Evolutionary conservation across 2,888 invertebrate species (phyloP).

Genomic region (Stenoptilia bipunctidactyla): DNA sequence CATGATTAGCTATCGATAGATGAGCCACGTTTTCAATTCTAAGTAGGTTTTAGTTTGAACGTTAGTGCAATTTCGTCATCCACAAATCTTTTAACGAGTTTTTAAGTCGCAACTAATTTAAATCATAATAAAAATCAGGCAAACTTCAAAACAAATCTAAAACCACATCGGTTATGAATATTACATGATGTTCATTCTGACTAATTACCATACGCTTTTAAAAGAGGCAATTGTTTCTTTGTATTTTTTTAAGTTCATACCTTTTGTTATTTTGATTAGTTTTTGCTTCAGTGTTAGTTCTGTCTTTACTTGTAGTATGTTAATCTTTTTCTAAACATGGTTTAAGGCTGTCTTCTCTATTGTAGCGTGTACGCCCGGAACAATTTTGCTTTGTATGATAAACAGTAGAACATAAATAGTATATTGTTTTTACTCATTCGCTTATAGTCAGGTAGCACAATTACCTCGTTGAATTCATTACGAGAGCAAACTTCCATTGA

Average conservation of each 20-base stretch:
- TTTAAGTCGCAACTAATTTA: not conserved
- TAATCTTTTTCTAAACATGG: constrained; percentile 39
- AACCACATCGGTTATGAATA: constrained; percentile 26
- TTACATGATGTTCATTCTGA: constrained; percentile 23
- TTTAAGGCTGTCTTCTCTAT: constrained; percentile 41
- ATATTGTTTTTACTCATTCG: constrained; percentile 60
- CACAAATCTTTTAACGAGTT: no score
- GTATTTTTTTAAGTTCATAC: constrained; percentile 26
- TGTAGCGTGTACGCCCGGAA: constrained; percentile 45
- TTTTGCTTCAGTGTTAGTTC: constrained; percentile 39
- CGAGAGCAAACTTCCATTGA: constrained; percentile 30
- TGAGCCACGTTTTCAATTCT: not conserved
- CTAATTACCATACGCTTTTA: constrained; percentile 42
- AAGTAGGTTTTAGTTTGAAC: not conserved
- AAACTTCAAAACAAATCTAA: constrained; percentile 10
- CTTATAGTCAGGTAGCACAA: constrained; percentile 68
- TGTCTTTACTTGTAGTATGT: constrained; percentile 31
- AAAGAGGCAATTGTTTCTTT: constrained; percentile 63
- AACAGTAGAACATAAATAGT: constrained; percentile 67
- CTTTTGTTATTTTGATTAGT: constrained; percentile 45
- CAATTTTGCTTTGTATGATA: constrained; percentile 61
- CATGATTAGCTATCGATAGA: no score
- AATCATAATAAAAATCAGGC: constrained; percentile 6
- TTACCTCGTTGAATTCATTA: constrained; percentile 64
- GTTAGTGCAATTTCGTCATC: no score